phyloP scores from a whole-genome alignment of 1,140 invertebrate species.

The Gryllus bimaculatus region DNA sequence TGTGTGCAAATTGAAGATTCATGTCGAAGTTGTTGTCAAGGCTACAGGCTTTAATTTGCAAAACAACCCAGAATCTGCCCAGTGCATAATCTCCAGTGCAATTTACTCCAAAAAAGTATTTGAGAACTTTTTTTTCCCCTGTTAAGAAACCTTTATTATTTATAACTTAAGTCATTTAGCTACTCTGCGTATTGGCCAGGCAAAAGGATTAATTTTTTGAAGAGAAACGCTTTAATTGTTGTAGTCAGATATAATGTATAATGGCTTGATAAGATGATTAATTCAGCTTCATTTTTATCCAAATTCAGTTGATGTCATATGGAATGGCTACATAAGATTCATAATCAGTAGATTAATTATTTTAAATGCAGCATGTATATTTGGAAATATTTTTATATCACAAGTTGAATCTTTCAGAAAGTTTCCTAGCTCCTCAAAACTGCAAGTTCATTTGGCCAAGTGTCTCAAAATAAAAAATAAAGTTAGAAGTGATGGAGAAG shows the following conservation, averaged over 20 bases:
- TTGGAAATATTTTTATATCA: background rate
- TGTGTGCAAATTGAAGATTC: no score
- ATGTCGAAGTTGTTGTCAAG: no score
- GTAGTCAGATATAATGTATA: background rate
- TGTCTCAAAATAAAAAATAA: background rate
- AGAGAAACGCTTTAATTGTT: no score
- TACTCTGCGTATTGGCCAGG: background rate
- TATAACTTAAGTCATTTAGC: background rate
- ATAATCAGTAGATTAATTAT: background rate
- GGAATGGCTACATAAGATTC: background rate
- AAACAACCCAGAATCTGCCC: no score
- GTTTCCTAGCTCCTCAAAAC: background rate
- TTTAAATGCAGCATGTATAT: background rate
- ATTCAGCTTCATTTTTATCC: background rate
- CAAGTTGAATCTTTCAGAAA: background rate
- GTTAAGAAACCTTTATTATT: no score
- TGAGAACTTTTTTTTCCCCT: no score
- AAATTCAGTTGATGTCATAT: background rate
- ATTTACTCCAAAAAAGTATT: no score
- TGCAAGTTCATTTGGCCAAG: background rate
- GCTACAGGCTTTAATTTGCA: no score
- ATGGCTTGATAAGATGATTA: background rate
- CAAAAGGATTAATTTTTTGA: background rate
- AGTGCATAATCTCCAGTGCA: no score
- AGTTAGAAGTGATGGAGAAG: background rate